phyloP scores from a whole-genome alignment of 30 jellyfish, hydroid and myxozoan species.

The Aurelia sp. region DNA sequence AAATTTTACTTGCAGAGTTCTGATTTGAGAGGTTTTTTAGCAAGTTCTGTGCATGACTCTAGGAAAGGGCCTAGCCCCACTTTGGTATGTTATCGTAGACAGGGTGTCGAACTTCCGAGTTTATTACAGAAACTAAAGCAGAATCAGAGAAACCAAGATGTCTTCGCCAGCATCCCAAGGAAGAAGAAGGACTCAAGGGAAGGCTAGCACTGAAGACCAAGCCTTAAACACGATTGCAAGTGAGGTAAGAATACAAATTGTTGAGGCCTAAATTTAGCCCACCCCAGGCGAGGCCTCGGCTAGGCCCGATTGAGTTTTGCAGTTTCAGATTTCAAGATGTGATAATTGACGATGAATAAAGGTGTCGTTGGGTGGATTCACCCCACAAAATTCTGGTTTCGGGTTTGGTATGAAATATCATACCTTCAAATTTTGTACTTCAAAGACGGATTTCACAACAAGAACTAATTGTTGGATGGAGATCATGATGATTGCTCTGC shows the following conservation, averaged over 20 bases:
- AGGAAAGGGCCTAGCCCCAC: constrained; percentile 53
- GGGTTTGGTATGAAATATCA: too few relatives aligned
- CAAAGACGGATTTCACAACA: too few relatives aligned
- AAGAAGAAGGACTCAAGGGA: constrained; percentile 84
- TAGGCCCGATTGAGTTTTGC: background rate
- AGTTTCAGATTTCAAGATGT: background rate
- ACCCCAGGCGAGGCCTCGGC: too few relatives aligned
- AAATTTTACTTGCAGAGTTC: background rate
- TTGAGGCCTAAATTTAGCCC: too few relatives aligned
- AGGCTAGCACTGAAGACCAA: constrained; percentile 92
- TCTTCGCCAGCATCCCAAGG: constrained; percentile 96
- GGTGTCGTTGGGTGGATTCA: too few relatives aligned
- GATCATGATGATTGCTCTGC: too few relatives aligned
- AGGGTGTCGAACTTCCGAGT: constrained; percentile 84
- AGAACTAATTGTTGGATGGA: too few relatives aligned
- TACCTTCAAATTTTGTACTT: too few relatives aligned
- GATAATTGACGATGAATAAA: too few relatives aligned
- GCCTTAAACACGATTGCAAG: constrained; percentile 91
- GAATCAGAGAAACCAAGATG: constrained; percentile 25
- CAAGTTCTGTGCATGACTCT: background rate
- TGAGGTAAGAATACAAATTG: constrained; percentile 70
- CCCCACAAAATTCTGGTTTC: too few relatives aligned
- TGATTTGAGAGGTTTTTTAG: background rate
- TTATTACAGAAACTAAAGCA: constrained; percentile 8
- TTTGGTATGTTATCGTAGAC: constrained; percentile 59